A percentile compares a stretch with the other conserved stretches of the same genome.
Conservation (phyloP, 2,797 vertebrate genomes). For the Enteromius paludinosus region DNA sequence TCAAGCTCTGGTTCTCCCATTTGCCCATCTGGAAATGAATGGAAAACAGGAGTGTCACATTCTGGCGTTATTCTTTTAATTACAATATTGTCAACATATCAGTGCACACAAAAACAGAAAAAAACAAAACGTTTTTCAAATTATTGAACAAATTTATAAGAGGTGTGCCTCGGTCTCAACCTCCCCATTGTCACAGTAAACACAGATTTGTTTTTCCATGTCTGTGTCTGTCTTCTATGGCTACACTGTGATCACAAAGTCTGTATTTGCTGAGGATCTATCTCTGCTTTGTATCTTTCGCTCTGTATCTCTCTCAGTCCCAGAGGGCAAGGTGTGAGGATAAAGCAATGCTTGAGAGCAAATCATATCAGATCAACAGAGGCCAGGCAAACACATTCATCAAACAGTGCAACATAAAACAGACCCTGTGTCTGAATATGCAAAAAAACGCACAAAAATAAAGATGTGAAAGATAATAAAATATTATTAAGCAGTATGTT, state of each 20-base stretch:
- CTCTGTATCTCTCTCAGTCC: constrained; percentile 8
- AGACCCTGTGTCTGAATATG: not conserved
- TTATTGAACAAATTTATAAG: not conserved
- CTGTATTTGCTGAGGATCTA: constrained; percentile 11
- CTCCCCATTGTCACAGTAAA: not conserved
- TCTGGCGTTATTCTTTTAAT: not conserved
- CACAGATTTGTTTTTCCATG: not conserved
- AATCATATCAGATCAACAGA: constrained; percentile 36
- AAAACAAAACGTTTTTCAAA: not conserved
- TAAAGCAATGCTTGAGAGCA: constrained; percentile 22
- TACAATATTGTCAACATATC: not conserved
- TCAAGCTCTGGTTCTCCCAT: constrained; percentile 93
- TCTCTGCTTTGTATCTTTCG: not conserved
- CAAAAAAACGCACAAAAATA: not conserved
- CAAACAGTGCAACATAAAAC: constrained; percentile 4
- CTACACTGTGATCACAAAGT: constrained; percentile 14
- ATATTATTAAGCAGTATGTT: not conserved
- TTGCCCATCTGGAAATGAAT: constrained; percentile 87
- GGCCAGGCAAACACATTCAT: constrained; percentile 44
- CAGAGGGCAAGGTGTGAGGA: constrained; percentile 18
- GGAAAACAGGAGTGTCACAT: not conserved
- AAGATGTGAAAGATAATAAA: not conserved
- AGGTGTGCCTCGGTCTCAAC: not conserved
- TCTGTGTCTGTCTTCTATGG: constrained; percentile 9
- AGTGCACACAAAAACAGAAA: not conserved